Evolutionary conservation across 2,797 vertebrate genomes (phyloP), one percentile per base, ranked within the genome.

Genomic region (Poecilia gillii): DNA sequence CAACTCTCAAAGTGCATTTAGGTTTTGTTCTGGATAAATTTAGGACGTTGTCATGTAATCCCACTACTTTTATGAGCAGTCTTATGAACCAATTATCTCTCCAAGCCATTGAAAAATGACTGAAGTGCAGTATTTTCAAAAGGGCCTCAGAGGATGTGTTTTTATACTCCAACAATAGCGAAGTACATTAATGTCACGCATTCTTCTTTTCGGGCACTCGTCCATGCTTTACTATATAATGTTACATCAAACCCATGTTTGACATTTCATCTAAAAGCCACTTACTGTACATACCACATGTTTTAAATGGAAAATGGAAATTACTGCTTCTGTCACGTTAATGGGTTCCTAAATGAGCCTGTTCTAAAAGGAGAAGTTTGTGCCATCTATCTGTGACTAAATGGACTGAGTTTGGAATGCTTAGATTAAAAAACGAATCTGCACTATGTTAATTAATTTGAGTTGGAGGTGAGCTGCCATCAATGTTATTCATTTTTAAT

Each of bases 81-180:
- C 83, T 84, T 91, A 79, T 84, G 82, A 62, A 84, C 25, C 76
- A 84, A 85, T 88, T 87, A 72, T 82, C 62, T 77, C 51, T 87
- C 53, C 79, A 72, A 91, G 81, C 74, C 84, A 77, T 28, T 0
- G 18, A 20, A 75, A 57, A 78, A 86, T 83, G 36, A 87, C 78
- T 77, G 25, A 83, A 72, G 59, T 79, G 31, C 74, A 75, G 49
- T 59, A 80, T 86, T 90, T 79, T 85, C 53, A 2, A 45, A 81
- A 83, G 78, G 57, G 66, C 66, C 79, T 46, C 57, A 23, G 49
- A 81, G 62, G 45, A 66, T 75, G 73, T 55, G 3, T 55, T 55
- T 12, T 74, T 66, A 57, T 81, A 12, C 12, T 62, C 13, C 55
- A 66, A 33, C 6, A 43, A 41, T 78, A 57, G n/a, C n/a, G 53